Conservation (phyloP, 1,140 invertebrate genomes). For the Saccostrea echinata region DNA sequence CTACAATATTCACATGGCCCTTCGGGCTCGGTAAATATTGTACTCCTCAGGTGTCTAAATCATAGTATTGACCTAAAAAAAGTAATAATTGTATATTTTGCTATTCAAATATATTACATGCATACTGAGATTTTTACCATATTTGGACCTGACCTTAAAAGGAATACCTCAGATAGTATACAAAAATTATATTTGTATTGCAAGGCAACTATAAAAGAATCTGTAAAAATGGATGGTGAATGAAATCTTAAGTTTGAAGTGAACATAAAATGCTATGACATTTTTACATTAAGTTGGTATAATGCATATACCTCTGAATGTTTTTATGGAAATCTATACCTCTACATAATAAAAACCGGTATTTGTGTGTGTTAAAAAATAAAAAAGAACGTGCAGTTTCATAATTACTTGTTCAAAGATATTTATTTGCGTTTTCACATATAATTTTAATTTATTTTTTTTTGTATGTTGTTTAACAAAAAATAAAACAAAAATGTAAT, state of each 20-base stretch:
- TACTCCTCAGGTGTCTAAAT: no score
- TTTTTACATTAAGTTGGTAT: background rate
- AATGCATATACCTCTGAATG: background rate
- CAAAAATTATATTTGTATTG: background rate
- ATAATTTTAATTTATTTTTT: no score
- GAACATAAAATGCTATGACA: background rate
- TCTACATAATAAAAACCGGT: background rate
- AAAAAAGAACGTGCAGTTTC: no score
- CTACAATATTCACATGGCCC: no score
- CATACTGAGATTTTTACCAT: background rate
- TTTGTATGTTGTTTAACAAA: no score
- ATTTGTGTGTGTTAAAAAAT: constrained; percentile 15
- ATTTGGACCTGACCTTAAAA: constrained; percentile 19
- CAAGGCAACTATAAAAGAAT: background rate
- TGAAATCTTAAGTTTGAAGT: background rate
- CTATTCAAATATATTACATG: background rate
- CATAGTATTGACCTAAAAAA: no score
- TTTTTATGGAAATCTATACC: background rate
- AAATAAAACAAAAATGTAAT: no score
- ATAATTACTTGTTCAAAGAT: no score
- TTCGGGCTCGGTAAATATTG: no score
- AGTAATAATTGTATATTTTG: background rate
- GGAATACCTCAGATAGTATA: constrained; percentile 6
- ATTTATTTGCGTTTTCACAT: no score
- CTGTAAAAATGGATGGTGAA: background rate